Percentiles rank a stretch among this genome's conserved stretches.
These are phyloP conservation scores for Campylorhamphus procurvoides DNA, from an alignment of 2,113 vertebrate species.

Conservation along the genomic window DNA sequence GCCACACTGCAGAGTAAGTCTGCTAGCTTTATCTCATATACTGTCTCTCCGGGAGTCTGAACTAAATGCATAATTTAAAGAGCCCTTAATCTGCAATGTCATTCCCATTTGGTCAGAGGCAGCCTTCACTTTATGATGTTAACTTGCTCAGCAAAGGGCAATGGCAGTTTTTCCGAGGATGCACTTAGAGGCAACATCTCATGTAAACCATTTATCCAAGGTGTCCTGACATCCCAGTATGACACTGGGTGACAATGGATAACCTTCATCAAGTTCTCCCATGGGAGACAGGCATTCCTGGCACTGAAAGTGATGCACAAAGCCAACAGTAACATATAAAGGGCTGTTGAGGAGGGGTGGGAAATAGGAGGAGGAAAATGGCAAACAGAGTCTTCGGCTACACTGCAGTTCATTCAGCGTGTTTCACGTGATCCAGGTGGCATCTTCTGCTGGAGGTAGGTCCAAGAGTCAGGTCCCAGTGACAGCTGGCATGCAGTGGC, in stretches of 20 bases:
- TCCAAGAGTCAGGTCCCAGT: not conserved
- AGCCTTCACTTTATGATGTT: slow-evolving; percentile 79
- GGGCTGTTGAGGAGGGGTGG: not conserved
- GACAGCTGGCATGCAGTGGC: not conserved
- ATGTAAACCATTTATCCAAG: slow-evolving; percentile 67
- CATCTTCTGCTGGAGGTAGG: not conserved
- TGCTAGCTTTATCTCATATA: slow-evolving; percentile 62
- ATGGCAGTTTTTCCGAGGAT: slow-evolving; percentile 62
- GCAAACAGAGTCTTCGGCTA: not conserved
- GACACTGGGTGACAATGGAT: slow-evolving; percentile 58
- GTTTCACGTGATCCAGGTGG: not conserved
- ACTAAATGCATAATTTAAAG: slow-evolving; percentile 79
- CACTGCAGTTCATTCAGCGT: not conserved
- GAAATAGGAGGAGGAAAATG: not conserved
- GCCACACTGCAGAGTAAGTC: slow-evolving; percentile 17
- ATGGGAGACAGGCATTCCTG: slow-evolving; percentile 1
- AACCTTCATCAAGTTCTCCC: slow-evolving; percentile 60
- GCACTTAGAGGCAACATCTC: slow-evolving; percentile 47
- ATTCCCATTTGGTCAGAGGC: slow-evolving; percentile 77
- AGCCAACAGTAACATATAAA: slow-evolving; percentile 9
- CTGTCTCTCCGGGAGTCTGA: slow-evolving; percentile 74
- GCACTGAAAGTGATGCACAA: slow-evolving; percentile 11
- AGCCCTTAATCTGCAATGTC: slow-evolving; percentile 78
- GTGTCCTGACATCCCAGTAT: slow-evolving; percentile 51
- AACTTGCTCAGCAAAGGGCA: slow-evolving; percentile 78